These are phyloP conservation scores for Chymomyza fuscimana DNA, from an alignment of 2,888 invertebrate species.

Conservation along the genomic window DNA sequence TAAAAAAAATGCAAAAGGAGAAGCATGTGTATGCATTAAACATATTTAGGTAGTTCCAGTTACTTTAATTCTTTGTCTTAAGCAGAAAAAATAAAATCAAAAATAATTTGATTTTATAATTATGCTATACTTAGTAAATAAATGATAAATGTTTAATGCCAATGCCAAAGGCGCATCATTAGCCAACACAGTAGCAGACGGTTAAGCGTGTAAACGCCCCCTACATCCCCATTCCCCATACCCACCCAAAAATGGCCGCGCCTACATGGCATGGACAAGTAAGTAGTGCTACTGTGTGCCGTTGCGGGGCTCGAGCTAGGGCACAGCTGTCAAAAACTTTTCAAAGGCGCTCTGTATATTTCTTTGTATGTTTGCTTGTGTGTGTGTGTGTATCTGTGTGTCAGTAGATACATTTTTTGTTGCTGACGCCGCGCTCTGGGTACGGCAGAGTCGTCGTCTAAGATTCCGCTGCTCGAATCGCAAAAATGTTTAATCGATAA, in stretches of 20 bases:
- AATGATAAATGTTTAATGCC: conserved; percentile 62
- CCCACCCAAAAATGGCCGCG: conserved; percentile 51
- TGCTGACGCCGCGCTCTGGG: conserved; percentile 44
- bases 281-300: conserved; percentile 20
- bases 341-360: conserved; percentile 61
- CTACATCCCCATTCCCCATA: conserved; percentile 12
- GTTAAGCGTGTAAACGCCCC: conserved; percentile 25
- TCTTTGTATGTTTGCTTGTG: conserved; percentile 4
- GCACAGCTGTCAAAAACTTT: conserved; percentile 70
- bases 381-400: conserved; percentile 51
- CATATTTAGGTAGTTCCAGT: background rate
- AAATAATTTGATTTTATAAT: conserved; percentile 57
- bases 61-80: background rate
- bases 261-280: conserved; percentile 40
- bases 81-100: conserved; percentile 39
- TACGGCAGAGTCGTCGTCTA: conserved; percentile 30
- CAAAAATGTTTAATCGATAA: conserved; percentile 78
- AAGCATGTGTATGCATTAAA: background rate
- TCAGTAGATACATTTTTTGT: conserved; percentile 66
- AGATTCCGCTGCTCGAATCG: conserved; percentile 74
- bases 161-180: conserved; percentile 62
- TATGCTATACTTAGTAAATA: conserved; percentile 45
- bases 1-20: conserved; percentile 10
- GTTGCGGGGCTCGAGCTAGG: conserved; percentile 22
- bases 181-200: conserved; percentile 16